phyloP scores from a whole-genome alignment of 2,113 vertebrate species.

The Sterna hirundo region DNA sequence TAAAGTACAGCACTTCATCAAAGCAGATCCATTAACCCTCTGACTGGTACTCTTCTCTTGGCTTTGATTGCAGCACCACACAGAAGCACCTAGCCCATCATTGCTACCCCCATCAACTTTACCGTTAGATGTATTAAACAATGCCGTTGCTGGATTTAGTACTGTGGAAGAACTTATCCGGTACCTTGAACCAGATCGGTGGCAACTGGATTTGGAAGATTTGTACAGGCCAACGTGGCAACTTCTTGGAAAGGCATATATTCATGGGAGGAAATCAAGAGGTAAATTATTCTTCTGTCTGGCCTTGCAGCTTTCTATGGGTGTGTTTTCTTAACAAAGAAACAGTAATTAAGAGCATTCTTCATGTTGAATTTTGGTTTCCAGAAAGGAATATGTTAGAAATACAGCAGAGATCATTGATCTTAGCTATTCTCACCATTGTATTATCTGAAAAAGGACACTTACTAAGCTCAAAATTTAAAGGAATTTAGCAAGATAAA shows the following conservation, averaged over 20 bases:
- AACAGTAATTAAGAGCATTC: not conserved
- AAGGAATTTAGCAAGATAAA: not conserved
- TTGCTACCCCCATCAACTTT: slow-evolving; percentile 74
- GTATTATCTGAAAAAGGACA: not conserved
- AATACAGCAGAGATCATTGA: not conserved
- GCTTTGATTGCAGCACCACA: slow-evolving; percentile 75
- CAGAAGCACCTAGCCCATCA: slow-evolving; percentile 77
- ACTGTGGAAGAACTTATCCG: slow-evolving; percentile 97
- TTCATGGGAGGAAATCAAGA: slow-evolving; percentile 90
- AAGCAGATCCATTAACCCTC: slow-evolving; percentile 14
- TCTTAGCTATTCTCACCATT: not conserved
- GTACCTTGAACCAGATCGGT: slow-evolving; percentile 93
- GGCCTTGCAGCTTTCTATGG: not conserved
- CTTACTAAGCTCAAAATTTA: not conserved
- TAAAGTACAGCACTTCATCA: not conserved
- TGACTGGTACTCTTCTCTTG: slow-evolving; percentile 36
- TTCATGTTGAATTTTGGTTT: not conserved
- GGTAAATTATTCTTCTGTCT: slow-evolving; percentile 73
- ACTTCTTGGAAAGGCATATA: slow-evolving; percentile 91
- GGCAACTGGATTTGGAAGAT: slow-evolving; percentile 95
- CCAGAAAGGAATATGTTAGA: not conserved
- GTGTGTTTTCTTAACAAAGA: not conserved
- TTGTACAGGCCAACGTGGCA: slow-evolving; percentile 93
- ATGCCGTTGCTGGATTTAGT: slow-evolving; percentile 82
- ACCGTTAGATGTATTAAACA: slow-evolving; percentile 85